Evolutionary conservation across 2,797 vertebrate genomes (phyloP), one percentile per base, ranked within the genome.

Genomic region (Cryptoprocta ferox): DNA sequence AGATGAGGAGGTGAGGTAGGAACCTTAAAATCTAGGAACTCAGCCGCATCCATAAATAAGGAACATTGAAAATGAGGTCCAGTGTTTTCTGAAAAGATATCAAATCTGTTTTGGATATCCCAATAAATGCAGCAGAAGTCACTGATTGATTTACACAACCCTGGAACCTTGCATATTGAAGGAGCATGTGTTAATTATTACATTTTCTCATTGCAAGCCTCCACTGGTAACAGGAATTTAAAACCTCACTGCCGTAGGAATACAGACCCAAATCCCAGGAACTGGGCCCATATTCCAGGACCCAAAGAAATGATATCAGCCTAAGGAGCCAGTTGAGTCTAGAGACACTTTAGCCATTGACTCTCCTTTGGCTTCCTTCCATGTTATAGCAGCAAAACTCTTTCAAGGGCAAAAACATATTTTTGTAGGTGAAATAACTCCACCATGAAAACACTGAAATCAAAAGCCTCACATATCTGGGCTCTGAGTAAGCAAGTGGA

Each of bases 331-430:
- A 39, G 4, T 9, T 59, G 39, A 94, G 61, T 83, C 63, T 66
- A 89, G 61, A 90, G 87, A 85, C 35, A 84, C 13, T 92, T 95
- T 42, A 79, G 24, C 89, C 48, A 75, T 86, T 48, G 89, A n/a
- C 8, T 59, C 21, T n/a, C 89, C 53, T 32, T 48, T 26, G 78
- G 39, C 4, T 68, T 45, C 15, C 4, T 5, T 86, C 42, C n/a
- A 45, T 0, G 5, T 45, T 50, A 59, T 0, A 78, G 24, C 28
- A 75, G 28, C 16, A 48, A 45, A 6, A 70, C 13, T 84, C 32
- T 87, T 94, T 68, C 66, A 21, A 95, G 28, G n/a, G 32, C 53
- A 71, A 70, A 91, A 42, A 10, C 16, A 14, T 35, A 71, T 56
- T 87, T 78, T 82, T 79, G 56, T 35, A 61, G 8, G 21, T 84